phyloP scores from a whole-genome alignment of 1,140 invertebrate species.

The Globodera rostochiensis region DNA sequence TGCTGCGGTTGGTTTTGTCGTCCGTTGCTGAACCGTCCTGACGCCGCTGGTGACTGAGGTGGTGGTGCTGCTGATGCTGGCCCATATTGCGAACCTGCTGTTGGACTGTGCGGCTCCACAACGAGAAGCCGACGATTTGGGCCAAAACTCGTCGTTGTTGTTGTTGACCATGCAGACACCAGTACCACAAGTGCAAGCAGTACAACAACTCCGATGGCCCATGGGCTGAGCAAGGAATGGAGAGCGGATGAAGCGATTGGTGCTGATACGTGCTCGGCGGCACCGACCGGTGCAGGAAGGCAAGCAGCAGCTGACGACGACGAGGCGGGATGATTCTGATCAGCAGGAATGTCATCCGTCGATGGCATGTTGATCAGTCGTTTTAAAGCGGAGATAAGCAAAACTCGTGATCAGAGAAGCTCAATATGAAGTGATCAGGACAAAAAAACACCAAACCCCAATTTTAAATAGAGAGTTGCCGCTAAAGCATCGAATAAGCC shows the following conservation, averaged over 20 bases:
- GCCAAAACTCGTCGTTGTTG: neutral
- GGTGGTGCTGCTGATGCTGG: neutral
- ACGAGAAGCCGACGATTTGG: no score
- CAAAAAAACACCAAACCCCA: no score
- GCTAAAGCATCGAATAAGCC: no score
- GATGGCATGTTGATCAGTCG: no score
- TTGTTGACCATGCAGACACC: neutral
- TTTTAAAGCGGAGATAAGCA: no score
- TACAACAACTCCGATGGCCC: neutral
- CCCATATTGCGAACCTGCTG: no score
- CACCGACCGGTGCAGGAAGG: neutral
- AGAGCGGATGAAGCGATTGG: neutral
- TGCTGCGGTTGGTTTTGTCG: slow-evolving; percentile 30
- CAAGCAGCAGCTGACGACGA: neutral
- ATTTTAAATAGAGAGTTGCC: no score
- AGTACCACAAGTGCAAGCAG: neutral
- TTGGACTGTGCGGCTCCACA: no score
- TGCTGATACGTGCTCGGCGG: neutral
- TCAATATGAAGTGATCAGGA: no score
- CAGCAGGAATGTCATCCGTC: neutral
- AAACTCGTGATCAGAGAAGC: no score
- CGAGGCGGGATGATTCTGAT: neutral
- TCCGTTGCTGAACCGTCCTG: slow-evolving; percentile 20
- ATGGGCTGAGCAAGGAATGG: neutral
- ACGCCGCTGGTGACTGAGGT: neutral